Evolutionary conservation across 1,140 invertebrate species (phyloP), one percentile per base, ranked within the genome.

Genomic region (Rhyzopertha dominica): DNA sequence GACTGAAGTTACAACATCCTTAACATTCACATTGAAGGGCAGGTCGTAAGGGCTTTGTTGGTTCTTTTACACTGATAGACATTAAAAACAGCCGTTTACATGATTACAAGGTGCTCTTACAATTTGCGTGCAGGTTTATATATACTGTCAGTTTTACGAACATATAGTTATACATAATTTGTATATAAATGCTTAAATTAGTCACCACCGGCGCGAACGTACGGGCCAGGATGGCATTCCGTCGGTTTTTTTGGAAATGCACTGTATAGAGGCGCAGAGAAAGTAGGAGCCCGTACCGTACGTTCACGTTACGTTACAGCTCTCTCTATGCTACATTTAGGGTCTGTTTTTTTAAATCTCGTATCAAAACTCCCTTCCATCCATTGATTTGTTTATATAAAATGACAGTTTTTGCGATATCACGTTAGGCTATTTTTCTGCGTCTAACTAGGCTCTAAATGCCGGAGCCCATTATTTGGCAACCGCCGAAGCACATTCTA

Each of bases 341-440:
- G n/a, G n/a, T n/a, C n/a, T n/a, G n/a, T 56, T 56, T 35, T n/a
- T 48, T 58, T 60, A 58, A 56, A 51, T 58, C 56, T 58, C 56
- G 53, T 61, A 61, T 61, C 56, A 61, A 61, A 61, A 61, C 53
- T 53, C 56, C 40, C 53, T 53, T 44, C 37, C 58, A 51, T 54
- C 58, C 51, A 53, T 56, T 51, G 49, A 54, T 58, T 50, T 49
- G 43, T 49, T 45, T 34, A 47, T 56, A 59, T 59, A 56, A 56
- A 58, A 61, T 49, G 49, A 58, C 48, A 49, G 39, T 49, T 58
- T 52, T 48, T 53, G 52, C 51, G 47, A 58, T 57, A 60, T 60
- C 53, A 58, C 57, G 43, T 59, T 56, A 59, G 46, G 51, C 51
- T 54, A 54, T 47, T 32, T 51, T 48, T 53, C 50, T 56, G 41